phyloP scores from a whole-genome alignment of 92 coral and sea anemone genomes.

The Phenganax marumi region DNA sequence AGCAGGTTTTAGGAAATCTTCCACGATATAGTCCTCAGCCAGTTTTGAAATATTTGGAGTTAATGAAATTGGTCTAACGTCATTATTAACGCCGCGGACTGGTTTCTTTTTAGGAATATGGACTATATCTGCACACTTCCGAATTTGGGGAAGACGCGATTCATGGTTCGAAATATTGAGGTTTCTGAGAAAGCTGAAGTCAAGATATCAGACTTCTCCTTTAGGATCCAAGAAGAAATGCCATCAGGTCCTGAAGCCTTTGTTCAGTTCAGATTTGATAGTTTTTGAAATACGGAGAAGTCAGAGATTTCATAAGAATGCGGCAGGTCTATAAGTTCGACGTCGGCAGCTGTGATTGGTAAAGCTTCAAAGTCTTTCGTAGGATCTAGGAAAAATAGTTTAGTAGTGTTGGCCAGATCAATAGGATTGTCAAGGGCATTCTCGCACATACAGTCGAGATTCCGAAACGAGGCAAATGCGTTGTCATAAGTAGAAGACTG shows the following conservation, averaged over 20 bases:
- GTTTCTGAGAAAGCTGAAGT: neutral
- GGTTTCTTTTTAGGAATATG: neutral
- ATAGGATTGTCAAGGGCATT: neutral
- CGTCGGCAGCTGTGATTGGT: too few species aligned
- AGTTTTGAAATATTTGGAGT: too few species aligned
- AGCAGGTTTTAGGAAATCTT: neutral
- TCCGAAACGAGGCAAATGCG: too few species aligned
- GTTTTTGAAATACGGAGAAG: neutral
- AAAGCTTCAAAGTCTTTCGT: too few species aligned
- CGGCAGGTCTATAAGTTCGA: too few species aligned
- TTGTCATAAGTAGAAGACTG: neutral
- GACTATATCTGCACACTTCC: neutral
- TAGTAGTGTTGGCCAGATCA: conserved; percentile 4
- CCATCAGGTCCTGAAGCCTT: neutral
- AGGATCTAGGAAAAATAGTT: too few species aligned
- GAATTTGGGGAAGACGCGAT: neutral
- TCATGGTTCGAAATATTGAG: neutral
- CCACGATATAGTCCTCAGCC: too few species aligned
- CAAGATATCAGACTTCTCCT: neutral
- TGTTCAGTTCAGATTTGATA: neutral
- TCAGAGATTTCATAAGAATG: too few species aligned
- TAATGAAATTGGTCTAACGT: neutral
- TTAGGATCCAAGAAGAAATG: neutral
- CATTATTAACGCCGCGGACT: too few species aligned
- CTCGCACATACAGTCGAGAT: neutral